Conservation (phyloP, 2,888 invertebrate species). For the Xylophagus ater region DNA sequence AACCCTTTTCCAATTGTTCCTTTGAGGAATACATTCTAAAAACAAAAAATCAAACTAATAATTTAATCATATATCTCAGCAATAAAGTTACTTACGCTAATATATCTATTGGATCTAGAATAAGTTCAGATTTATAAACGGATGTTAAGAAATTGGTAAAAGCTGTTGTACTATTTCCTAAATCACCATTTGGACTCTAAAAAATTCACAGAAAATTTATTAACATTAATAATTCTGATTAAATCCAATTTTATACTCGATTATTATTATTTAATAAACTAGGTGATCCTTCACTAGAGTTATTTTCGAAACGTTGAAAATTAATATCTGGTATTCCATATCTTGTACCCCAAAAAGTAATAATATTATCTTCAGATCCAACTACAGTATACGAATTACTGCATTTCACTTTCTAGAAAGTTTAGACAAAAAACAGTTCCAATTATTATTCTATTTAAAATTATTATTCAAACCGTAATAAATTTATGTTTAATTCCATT, state of each 20-base stretch:
- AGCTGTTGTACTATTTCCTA: constrained; percentile 37
- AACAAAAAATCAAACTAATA: background rate
- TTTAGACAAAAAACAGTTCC: background rate
- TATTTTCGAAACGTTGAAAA: constrained; percentile 10
- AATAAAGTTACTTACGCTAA: constrained; percentile 39
- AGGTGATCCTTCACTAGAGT: constrained; percentile 12
- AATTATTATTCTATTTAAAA: background rate
- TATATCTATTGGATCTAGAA: constrained; percentile 43
- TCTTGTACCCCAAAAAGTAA: constrained; percentile 58
- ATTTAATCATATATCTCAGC: background rate
- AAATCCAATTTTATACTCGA: background rate
- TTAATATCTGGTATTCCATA: constrained; percentile 33
- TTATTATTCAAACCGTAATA: constrained; percentile 24
- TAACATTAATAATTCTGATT: background rate
- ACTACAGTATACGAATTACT: constrained; percentile 55
- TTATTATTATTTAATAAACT: background rate
- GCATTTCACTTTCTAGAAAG: constrained; percentile 47
- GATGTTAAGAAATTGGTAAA: constrained; percentile 38
- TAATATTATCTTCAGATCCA: constrained; percentile 51
- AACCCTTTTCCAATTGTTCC: constrained; percentile 42
- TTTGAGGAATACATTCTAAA: constrained; percentile 42
- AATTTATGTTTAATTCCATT: constrained; percentile 30
- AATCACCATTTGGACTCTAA: constrained; percentile 11
- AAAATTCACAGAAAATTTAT: background rate
- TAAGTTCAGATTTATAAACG: constrained; percentile 38